Conservation (phyloP, 2,888 invertebrate genomes). For the Vannuccia rotundouncinata region DNA sequence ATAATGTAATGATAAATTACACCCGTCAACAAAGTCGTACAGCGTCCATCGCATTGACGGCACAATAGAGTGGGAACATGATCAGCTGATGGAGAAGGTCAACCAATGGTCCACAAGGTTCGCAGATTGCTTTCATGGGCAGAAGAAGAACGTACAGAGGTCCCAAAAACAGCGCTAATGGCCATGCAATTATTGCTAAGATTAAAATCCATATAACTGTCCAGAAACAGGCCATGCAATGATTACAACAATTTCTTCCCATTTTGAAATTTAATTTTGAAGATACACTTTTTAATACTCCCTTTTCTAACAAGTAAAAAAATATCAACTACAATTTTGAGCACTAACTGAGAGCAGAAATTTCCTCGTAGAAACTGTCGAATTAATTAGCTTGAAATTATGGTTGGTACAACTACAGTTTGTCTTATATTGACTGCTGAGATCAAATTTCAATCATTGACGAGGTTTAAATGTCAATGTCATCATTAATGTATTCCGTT, state of each 20-base stretch:
- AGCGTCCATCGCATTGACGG: constrained; percentile 36
- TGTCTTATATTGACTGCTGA: too few species aligned
- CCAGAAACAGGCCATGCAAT: constrained; percentile 33
- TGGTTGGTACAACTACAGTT: too few species aligned
- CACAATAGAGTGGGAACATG: constrained; percentile 34
- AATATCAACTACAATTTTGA: too few species aligned
- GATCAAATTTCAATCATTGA: too few species aligned
- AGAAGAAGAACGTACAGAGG: constrained; percentile 28
- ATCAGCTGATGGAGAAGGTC: constrained; percentile 33
- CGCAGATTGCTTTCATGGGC: constrained; percentile 36
- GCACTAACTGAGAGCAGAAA: too few species aligned
- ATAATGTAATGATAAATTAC: too few species aligned
- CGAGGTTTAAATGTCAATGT: too few species aligned
- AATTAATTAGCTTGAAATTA: too few species aligned
- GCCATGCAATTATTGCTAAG: constrained; percentile 32
- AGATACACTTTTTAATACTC: too few species aligned
- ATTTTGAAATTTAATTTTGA: neutral
- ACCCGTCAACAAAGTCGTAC: constrained; percentile 34
- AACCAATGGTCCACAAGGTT: constrained; percentile 35
- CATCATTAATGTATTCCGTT: too few species aligned
- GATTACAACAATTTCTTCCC: neutral
- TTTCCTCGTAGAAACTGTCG: too few species aligned
- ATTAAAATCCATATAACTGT: constrained; percentile 30
- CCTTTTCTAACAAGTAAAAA: too few species aligned
- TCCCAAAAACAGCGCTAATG: constrained; percentile 29